Conservation (phyloP, 1,140 invertebrate genomes). For the Orussus abietinus region DNA sequence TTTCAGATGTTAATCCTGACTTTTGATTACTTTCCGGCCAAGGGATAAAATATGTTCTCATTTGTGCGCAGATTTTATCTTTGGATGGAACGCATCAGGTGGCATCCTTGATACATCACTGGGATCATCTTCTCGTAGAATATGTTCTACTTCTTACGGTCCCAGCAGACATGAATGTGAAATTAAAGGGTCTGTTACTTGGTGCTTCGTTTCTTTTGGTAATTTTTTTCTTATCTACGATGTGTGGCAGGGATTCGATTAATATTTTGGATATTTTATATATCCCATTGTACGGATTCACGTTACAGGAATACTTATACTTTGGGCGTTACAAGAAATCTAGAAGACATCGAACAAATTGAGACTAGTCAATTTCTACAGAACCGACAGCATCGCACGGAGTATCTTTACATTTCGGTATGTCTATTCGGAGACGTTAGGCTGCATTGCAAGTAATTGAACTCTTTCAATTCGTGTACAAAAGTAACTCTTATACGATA, state of each 20-base stretch:
- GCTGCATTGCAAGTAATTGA: too few species aligned
- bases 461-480: too few species aligned
- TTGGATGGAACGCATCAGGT: slow-evolving; percentile 31
- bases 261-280: background rate
- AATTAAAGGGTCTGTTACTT: slow-evolving; percentile 36
- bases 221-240: too few species aligned
- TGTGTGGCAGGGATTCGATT: background rate
- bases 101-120: slow-evolving; percentile 36
- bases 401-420: too few species aligned
- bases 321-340: slow-evolving; percentile 13
- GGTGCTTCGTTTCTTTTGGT: slow-evolving; percentile 40
- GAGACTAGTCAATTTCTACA: too few species aligned
- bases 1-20: too few species aligned
- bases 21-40: too few species aligned
- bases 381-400: too few species aligned
- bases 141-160: slow-evolving; percentile 34
- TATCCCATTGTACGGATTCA: too few species aligned
- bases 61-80: slow-evolving; percentile 35
- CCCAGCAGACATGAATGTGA: slow-evolving; percentile 26
- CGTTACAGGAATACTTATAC: slow-evolving; percentile 26
- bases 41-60: too few species aligned
- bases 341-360: background rate
- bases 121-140: slow-evolving; percentile 30
- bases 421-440: too few species aligned
- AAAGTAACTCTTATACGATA: too few species aligned